A percentile compares a stretch with the other conserved stretches of the same genome.
These are phyloP conservation scores for Penaeus chinensis DNA, from an alignment of 1,140 invertebrate species.

Conservation along the genomic window DNA sequence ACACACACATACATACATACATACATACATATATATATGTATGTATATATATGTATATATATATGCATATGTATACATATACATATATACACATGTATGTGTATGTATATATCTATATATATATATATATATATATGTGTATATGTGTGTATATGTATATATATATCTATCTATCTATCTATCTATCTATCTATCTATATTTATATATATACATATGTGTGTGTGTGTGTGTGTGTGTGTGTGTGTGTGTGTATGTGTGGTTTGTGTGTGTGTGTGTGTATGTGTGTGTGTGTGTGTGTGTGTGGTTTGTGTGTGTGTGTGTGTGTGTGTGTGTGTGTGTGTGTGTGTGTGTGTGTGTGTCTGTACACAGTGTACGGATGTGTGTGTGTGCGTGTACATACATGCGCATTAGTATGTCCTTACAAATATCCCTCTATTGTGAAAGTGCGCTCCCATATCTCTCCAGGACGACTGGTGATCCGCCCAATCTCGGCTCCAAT, in stretches of 20 bases:
- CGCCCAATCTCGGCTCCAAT: too few species aligned
- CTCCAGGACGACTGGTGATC: too few species aligned
- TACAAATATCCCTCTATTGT: too few species aligned
- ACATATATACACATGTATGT: not conserved
- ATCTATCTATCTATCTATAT: not conserved
- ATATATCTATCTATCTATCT: slow-evolving; percentile 1
- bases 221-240: not conserved
- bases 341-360: too few species aligned
- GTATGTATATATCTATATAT: not conserved
- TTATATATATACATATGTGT: not conserved
- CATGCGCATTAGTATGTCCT: too few species aligned
- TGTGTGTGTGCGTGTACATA: too few species aligned
- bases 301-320: not conserved
- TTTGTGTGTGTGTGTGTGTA: not conserved
- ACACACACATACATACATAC: not conserved
- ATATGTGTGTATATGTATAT: not conserved
- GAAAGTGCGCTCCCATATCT: too few species aligned
- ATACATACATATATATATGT: slow-evolving; percentile 16
- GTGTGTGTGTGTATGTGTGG: not conserved
- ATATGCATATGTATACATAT: not conserved
- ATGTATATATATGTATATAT: not conserved
- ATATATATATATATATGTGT: not conserved
- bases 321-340: too few species aligned
- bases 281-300: not conserved
- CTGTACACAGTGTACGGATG: too few species aligned